Base-by-base conservation (phyloP, 1,140 invertebrate genomes). In the Calephelis virginiensis region DNA sequence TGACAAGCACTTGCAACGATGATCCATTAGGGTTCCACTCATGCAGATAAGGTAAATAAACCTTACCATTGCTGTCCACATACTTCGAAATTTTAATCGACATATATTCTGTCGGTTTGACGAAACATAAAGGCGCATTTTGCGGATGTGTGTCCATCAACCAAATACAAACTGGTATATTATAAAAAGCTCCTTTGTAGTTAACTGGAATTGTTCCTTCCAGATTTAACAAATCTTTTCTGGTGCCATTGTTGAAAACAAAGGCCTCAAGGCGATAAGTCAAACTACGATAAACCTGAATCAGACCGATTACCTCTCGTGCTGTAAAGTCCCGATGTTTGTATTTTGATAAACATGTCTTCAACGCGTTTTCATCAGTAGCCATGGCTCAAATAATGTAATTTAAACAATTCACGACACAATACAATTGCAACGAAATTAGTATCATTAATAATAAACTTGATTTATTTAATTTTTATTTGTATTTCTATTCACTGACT, bases 131-230 rank as follows among this genome's bases (percentile, higher is more conserved):
- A n/a, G 99, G 99, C 14, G 98, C 97, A 92, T 98, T 97, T 82
- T 97, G 95, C 1, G 99, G 99, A 93, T 99, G 97, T 38, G 97
- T 99, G 81, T 99, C 97, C 94, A 98, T 95, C 40, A 99, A 82
- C 97, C 97, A 99, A 77, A 99, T 96, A 85, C 96, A 96, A 38
- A 99, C 94, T 47, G 99, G 99, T 91, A 99, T 99, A 92, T 99
- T 98, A 90, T 99, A 99, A 13, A 91, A 93, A 63, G 92, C 94
- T 93, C 97, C 96, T 95, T 97, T 98, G 83, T 97, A 99, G 46
- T 92, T 92, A 2, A 99, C 97, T 40, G 98, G 98, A 82, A 99
- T 97, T 12, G 98, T 99, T 62, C 98, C 98, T 82, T 95, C 93
- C 12, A 99, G 92, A 84, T 96, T 96, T 10, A 98, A 89, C 64